phyloP scores from a whole-genome alignment of 2,113 vertebrate genomes.

The Oreochromis tanganicae region DNA sequence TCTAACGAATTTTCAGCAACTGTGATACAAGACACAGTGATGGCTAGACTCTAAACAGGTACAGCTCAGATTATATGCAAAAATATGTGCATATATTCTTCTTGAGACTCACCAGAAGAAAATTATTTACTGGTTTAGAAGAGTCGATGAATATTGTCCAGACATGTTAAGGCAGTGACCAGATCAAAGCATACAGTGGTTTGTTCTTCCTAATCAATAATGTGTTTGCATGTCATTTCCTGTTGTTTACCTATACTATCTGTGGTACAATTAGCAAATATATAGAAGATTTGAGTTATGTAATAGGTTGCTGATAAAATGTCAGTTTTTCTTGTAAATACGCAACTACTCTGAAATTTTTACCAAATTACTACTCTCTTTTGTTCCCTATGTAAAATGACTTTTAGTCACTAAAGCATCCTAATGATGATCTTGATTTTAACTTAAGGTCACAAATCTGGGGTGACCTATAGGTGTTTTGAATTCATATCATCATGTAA shows the following conservation, averaged over 20 bases:
- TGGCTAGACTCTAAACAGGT: background rate
- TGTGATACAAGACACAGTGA: background rate
- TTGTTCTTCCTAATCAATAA: background rate
- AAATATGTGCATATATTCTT: background rate
- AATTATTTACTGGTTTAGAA: background rate
- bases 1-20: background rate
- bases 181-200: background rate
- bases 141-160: background rate
- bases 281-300: background rate
- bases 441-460: background rate
- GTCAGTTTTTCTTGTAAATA: background rate
- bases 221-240: background rate
- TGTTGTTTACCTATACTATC: background rate
- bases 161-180: background rate
- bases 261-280: background rate
- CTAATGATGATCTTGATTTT: background rate
- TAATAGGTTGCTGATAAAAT: background rate
- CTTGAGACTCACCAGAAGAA: background rate
- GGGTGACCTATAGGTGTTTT: background rate
- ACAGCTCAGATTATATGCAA: background rate
- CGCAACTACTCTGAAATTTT: background rate
- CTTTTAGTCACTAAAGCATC: background rate
- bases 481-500: background rate
- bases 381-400: background rate
- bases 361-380: background rate